These are phyloP conservation scores for Gnathochromis pfefferi DNA, from an alignment of 2,113 vertebrate genomes.

Conservation along the genomic window DNA sequence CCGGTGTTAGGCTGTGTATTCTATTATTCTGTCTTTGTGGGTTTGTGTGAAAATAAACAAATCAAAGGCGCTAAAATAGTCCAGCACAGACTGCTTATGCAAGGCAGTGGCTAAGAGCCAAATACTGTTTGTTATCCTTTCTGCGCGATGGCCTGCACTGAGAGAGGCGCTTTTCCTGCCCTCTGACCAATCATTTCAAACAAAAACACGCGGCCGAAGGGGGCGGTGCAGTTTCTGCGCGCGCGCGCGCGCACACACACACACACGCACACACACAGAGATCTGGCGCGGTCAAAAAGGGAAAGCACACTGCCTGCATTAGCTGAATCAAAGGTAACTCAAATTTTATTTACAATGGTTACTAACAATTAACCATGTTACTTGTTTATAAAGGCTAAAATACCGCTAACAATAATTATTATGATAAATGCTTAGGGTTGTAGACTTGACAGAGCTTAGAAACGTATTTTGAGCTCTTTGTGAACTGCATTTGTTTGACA, in stretches of 20 bases:
- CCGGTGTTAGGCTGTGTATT: background rate
- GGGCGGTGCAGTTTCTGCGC: background rate
- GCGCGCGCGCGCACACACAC: background rate
- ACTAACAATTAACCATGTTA: background rate
- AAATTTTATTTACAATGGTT: background rate
- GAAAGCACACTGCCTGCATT: background rate
- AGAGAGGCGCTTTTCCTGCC: background rate
- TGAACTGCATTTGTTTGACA: background rate
- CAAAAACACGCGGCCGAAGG: slow-evolving; percentile 49
- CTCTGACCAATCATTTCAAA: slow-evolving; percentile 70
- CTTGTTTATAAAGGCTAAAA: background rate
- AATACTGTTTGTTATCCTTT: background rate
- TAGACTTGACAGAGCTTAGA: background rate
- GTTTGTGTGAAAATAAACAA: background rate
- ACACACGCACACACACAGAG: background rate
- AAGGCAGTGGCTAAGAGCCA: background rate
- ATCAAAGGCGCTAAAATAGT: background rate
- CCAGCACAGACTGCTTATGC: background rate
- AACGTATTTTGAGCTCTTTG: background rate
- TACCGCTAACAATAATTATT: background rate
- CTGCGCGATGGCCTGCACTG: background rate
- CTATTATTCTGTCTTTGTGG: background rate
- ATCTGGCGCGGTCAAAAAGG: background rate
- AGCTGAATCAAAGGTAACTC: background rate
- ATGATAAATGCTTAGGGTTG: background rate